Conservation (phyloP, 2,113 vertebrate species). For the Phylloscopus trochilus region DNA sequence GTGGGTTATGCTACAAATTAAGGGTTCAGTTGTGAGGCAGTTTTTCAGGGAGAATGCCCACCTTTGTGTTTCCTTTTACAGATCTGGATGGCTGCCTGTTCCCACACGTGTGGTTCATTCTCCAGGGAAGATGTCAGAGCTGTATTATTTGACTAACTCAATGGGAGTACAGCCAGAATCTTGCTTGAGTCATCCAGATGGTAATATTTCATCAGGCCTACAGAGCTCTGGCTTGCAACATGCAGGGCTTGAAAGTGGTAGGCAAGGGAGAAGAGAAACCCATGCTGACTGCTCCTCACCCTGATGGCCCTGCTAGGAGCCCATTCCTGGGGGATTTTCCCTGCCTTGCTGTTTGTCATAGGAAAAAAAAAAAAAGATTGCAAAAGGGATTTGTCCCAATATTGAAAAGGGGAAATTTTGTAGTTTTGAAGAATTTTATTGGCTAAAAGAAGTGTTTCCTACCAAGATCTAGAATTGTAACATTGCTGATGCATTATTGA, state of each 20-base stretch:
- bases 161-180: not conserved
- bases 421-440: not conserved
- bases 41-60: not conserved
- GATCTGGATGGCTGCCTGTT: not conserved
- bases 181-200: not conserved
- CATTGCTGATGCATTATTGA: not conserved
- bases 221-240: not conserved
- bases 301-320: not conserved
- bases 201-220: not conserved
- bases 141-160: not conserved
- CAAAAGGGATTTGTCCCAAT: not conserved
- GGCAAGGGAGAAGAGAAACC: not conserved
- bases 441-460: not conserved
- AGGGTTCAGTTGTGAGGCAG: not conserved
- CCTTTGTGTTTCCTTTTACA: not conserved
- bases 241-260: not conserved
- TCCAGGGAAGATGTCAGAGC: not conserved
- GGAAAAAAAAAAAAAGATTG: not conserved
- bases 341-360: not conserved
- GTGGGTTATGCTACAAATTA: not conserved
- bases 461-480: not conserved
- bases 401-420: not conserved
- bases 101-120: not conserved
- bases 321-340: rapidly evolving
- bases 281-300: not conserved